Evolutionary conservation across 2,888 invertebrate species (phyloP), one percentile per base, ranked within the genome.

Genomic region (Barypeithes pellucidus): DNA sequence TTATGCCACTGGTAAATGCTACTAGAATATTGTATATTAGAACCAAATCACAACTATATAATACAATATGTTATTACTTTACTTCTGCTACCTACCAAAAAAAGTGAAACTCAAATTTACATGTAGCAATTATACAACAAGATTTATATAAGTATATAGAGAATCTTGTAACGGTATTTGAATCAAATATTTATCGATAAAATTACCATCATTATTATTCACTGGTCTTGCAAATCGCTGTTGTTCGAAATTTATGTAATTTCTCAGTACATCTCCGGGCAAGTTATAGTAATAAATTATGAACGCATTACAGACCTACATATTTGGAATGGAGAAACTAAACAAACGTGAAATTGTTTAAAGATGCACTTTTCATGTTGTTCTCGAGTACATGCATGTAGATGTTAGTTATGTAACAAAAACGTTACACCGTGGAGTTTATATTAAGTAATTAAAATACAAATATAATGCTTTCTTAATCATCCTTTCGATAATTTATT

Each of bases 181-280:
- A 3, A 47, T 52, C n/a, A 52, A 24, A 52, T 52, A 52, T 52
- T 52, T 52, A 47, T 47, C 47, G 47, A 47, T 47, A 47, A n/a
- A 20, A 47, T 47, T 52, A 52, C 24, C 24, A 52, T 29, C 18
- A 1, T 22, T 52, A 52, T 8, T 52, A 52, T 20, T n/a, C n/a
- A 3, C 7, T 43, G 43, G 52, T 24, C 52, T 52, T 52, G 52
- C 52, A 52, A 52, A 52, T 52, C 29, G 52, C 24, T 52, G 52
- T 29, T 29, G 29, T 52, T 14, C 11, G 29, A 52, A 29, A 52
- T 52, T 52, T 52, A 52, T 52, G 14, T 52, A 52, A 52, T 52
- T 29, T n/a, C 29, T 52, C n/a, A 29, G 24, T 22, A 50, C 52
- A 14, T 52, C 52, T 52, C 14, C 29, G 18, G 29, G 52, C 16